phyloP scores from a whole-genome alignment of 2,113 vertebrate genomes.

The Toxotes chatareus region DNA sequence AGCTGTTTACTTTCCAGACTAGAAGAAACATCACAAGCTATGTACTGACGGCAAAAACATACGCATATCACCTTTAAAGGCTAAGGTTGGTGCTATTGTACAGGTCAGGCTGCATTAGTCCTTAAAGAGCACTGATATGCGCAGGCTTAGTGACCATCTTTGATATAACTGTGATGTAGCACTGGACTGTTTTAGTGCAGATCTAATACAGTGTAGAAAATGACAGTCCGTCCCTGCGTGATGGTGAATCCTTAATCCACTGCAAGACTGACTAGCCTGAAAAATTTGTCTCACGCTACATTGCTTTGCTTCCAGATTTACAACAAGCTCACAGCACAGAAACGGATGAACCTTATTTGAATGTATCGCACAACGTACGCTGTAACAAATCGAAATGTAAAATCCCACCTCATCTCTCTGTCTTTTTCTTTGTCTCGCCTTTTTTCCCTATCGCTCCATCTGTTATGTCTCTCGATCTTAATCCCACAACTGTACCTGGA shows the following conservation, averaged over 20 bases:
- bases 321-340: background rate
- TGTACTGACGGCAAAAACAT: no score
- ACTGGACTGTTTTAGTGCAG: no score
- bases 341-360: slow-evolving; percentile 7
- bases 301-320: slow-evolving; percentile 9
- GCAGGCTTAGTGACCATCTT: no score
- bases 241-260: background rate
- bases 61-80: no score
- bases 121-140: no score
- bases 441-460: background rate
- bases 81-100: no score
- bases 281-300: background rate
- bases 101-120: no score
- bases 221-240: background rate
- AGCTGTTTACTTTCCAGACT: no score
- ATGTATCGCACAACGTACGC: background rate
- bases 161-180: no score
- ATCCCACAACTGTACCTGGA: background rate
- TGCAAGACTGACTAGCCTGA: background rate
- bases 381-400: background rate
- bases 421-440: background rate
- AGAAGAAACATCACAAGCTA: no score
- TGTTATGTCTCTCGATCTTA: background rate
- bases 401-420: slow-evolving; percentile 4
- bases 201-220: background rate